Conservation (phyloP, 2,797 vertebrate species). For the Geotrypetes seraphini region DNA sequence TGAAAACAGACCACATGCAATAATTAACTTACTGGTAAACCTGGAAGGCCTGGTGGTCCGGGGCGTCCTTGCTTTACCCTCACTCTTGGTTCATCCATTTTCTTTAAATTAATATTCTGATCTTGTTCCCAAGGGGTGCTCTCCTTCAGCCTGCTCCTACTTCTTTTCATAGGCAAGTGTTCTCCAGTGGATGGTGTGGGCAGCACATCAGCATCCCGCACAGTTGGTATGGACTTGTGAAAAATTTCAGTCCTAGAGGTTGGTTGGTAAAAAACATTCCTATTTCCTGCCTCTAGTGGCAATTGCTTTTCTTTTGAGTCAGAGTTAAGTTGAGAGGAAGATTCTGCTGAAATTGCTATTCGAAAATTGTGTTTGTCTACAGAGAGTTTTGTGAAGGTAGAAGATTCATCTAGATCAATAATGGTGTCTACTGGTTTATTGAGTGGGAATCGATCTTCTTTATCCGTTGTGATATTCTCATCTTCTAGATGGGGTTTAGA, state of each 20-base stretch:
- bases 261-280: rapidly evolving
- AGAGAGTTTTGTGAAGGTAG: not conserved
- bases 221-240: not conserved
- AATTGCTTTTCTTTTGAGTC: not conserved
- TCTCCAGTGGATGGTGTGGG: not conserved
- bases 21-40: constrained; percentile 62
- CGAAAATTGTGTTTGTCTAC: rapidly evolving
- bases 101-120: constrained; percentile 27
- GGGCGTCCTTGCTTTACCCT: constrained; percentile 41
- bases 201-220: not conserved
- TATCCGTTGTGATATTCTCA: constrained; percentile 66
- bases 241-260: too few species aligned
- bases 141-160: not conserved
- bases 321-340: rapidly evolving
- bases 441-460: constrained; percentile 5
- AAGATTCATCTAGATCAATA: constrained; percentile 21
- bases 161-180: not conserved
- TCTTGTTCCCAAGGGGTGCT: constrained; percentile 15
- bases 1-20: too few species aligned
- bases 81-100: constrained; percentile 31
- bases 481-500: constrained; percentile 41
- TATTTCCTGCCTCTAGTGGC: rapidly evolving
- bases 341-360: not conserved
- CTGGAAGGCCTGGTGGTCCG: constrained; percentile 54
- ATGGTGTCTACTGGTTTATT: constrained; percentile 40